A percentile compares a stretch with the other conserved stretches of the same genome.
Conservation (phyloP, 1,140 invertebrate species). For the Dufourea novaeangliae region DNA sequence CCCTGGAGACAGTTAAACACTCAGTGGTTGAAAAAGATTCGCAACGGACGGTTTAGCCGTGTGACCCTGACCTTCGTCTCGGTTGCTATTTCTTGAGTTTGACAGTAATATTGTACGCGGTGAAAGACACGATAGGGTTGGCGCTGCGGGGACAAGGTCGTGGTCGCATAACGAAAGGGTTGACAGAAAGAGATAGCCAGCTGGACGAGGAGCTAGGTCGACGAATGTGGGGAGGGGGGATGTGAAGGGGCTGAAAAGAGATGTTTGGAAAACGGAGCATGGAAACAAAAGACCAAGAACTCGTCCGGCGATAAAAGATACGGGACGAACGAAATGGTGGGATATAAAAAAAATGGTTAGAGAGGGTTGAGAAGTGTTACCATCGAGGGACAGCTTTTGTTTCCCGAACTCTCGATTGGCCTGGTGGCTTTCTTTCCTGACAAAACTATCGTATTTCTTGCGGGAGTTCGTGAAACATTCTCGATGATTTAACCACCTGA, state of each 20-base stretch:
- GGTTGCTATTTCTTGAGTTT: not conserved
- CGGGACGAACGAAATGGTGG: not conserved
- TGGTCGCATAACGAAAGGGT: too few species aligned
- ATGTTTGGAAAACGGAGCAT: not conserved
- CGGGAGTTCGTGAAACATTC: too few species aligned
- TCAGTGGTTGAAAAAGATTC: slow-evolving; percentile 1
- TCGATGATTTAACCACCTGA: too few species aligned
- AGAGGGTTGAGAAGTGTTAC: not conserved
- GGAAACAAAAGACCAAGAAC: not conserved
- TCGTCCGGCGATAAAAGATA: slow-evolving; percentile 12
- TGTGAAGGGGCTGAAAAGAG: not conserved
- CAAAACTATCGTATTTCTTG: not conserved
- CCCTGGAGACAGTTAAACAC: too few species aligned
- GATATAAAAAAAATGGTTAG: not conserved
- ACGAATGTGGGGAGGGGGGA: too few species aligned
- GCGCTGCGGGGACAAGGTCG: too few species aligned
- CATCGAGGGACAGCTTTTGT: slow-evolving; percentile 2
- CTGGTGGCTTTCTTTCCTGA: not conserved
- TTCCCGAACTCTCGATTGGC: not conserved
- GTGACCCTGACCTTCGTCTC: not conserved
- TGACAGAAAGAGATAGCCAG: not conserved
- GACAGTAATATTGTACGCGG: slow-evolving; percentile 8
- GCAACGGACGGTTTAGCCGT: not conserved
- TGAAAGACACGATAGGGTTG: not conserved
- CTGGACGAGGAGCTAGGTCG: too few species aligned